Conservation (phyloP, 1,140 invertebrate species). For the Zophobas morio region DNA sequence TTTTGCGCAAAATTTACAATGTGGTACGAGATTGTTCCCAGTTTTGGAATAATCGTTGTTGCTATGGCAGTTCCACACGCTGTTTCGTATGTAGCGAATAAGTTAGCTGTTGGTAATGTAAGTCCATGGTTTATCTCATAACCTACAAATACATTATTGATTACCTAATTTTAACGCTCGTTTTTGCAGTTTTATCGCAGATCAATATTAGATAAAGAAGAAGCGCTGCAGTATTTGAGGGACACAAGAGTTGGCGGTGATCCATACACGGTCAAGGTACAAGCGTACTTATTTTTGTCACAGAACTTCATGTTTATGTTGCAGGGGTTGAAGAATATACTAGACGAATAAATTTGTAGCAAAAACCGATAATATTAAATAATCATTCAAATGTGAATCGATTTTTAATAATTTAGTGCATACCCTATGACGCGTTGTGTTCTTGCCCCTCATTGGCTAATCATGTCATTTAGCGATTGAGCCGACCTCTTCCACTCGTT, state of each 20-base stretch:
- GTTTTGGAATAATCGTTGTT: slow-evolving; percentile 71
- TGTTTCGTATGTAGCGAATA: slow-evolving; percentile 73
- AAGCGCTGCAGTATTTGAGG: slow-evolving; percentile 57
- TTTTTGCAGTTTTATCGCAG: slow-evolving; percentile 54
- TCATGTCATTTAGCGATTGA: too few species aligned
- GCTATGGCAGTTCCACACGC: slow-evolving; percentile 72
- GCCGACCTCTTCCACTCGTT: too few species aligned
- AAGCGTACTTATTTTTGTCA: slow-evolving; percentile 34
- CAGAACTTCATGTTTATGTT: slow-evolving; percentile 59
- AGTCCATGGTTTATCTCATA: slow-evolving; percentile 39
- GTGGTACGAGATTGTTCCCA: slow-evolving; percentile 78
- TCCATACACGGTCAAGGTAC: slow-evolving; percentile 52
- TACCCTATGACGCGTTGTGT: too few species aligned
- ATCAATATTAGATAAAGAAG: slow-evolving; percentile 23
- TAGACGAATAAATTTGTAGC: slow-evolving; percentile 66
- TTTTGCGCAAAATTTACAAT: slow-evolving; percentile 65
- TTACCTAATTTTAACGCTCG: slow-evolving; percentile 44
- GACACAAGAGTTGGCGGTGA: slow-evolving; percentile 54
- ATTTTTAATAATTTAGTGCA: too few species aligned
- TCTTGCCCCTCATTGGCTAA: too few species aligned
- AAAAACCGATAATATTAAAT: too few species aligned
- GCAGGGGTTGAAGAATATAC: slow-evolving; percentile 71
- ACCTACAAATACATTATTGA: slow-evolving; percentile 43
- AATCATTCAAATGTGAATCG: too few species aligned
- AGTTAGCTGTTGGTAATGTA: slow-evolving; percentile 72